Conservation (phyloP, 2,797 vertebrate genomes). For the Sebastes kiyomatsui region DNA sequence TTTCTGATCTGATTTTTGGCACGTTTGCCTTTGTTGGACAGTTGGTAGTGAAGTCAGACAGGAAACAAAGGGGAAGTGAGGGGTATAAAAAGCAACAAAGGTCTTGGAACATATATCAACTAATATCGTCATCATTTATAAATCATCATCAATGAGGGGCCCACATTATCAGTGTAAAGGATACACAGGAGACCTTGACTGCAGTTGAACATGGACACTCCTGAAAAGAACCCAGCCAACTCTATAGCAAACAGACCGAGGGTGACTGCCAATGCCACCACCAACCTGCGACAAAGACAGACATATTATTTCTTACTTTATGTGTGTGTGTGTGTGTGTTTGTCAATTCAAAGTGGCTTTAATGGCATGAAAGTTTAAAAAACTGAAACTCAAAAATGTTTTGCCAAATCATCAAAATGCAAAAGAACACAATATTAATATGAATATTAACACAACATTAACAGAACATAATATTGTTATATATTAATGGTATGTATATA, state of each 20-base stretch:
- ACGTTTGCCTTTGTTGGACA: neutral
- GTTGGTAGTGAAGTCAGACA: neutral
- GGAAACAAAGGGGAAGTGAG: neutral
- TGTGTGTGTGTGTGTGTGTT: neutral
- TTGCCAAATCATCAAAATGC: no score
- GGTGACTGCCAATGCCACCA: slow-evolving; percentile 87
- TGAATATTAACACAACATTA: no score
- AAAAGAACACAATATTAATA: no score
- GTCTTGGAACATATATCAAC: neutral
- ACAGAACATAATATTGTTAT: no score
- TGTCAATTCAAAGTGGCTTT: no score
- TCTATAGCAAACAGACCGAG: slow-evolving; percentile 88
- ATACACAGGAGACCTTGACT: slow-evolving; percentile 92
- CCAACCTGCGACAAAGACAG: slow-evolving; percentile 78
- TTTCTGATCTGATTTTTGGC: neutral
- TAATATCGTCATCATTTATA: neutral
- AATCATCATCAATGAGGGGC: neutral
- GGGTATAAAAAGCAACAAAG: neutral
- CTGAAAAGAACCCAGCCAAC: slow-evolving; percentile 89
- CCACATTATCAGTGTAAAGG: slow-evolving; percentile 70
- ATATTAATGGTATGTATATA: no score
- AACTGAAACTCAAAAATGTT: no score
- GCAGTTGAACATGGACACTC: slow-evolving; percentile 93
- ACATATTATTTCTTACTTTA: neutral
- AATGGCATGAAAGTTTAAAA: no score